Percentiles rank a stretch among this genome's conserved stretches.
These are phyloP conservation scores for Leucophenga maculata DNA, from an alignment of 2,888 invertebrate species.

Conservation along the genomic window DNA sequence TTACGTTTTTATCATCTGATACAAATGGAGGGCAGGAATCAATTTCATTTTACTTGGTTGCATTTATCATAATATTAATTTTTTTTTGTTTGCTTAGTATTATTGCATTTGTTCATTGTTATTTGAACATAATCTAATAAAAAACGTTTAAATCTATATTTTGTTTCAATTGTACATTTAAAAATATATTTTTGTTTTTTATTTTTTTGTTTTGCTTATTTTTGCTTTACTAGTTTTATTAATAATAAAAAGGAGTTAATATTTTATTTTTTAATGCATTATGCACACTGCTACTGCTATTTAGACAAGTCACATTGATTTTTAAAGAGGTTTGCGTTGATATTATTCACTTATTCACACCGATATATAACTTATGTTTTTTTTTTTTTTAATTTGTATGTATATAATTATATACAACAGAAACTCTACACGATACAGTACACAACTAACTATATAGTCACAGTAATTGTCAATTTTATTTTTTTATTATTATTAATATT, in stretches of 20 bases:
- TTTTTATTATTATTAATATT: conserved; percentile 9
- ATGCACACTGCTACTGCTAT: conserved; percentile 49
- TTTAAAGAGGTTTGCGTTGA: conserved; percentile 58
- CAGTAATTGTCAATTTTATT: background rate
- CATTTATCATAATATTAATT: conserved; percentile 26
- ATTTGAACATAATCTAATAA: conserved; percentile 33
- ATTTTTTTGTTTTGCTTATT: background rate
- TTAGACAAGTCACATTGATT: conserved; percentile 65
- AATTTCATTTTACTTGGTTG: conserved; percentile 66
- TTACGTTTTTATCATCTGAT: conserved; percentile 60
- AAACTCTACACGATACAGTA: background rate
- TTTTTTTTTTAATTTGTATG: conserved; percentile 30
- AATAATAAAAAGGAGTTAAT: conserved; percentile 5
- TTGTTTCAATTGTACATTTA: conserved; percentile 26
- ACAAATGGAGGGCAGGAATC: conserved; percentile 70
- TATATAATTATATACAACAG: background rate
- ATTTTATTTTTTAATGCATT: conserved; percentile 30
- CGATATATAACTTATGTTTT: conserved; percentile 32
- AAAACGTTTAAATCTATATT: conserved; percentile 51
- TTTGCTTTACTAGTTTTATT: background rate
- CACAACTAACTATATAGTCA: background rate
- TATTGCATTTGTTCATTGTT: conserved; percentile 27
- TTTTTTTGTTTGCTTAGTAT: conserved; percentile 41
- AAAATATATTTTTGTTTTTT: conserved; percentile 11
- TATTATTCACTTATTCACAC: conserved; percentile 14